Base-by-base conservation (phyloP, 2,797 vertebrate species). In the Rachycentron canadum region DNA sequence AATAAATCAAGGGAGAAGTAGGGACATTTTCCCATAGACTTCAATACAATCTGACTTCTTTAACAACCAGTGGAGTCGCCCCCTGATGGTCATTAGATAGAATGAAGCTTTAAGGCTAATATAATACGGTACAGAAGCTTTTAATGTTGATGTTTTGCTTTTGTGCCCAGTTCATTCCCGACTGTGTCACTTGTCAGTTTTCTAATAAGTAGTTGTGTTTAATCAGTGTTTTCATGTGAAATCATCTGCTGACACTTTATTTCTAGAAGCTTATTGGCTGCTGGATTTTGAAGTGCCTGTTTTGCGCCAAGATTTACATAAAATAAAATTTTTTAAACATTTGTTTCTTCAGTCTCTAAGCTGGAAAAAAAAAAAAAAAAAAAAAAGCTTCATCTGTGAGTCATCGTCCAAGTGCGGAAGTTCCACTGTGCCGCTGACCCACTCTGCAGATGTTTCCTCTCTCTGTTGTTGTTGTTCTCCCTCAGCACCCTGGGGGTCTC, bases 371-470 rank as follows among this genome's bases (percentile, higher is more conserved):
- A 67, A 38, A 62, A n/a, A n/a, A n/a, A n/a, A n/a, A n/a, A n/a
- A 7, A 32, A 32, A 32, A 32, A 32, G 32, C 8, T 38, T 66
- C 72, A 76, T 79, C 69, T 79, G 64, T 87, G 81, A 91, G 85
- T 91, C 77, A 83, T 82, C 76, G 56, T 83, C 34, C 62, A 78
- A 78, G 49, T 83, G 70, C 78, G 85, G 90, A 93, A 89, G 88
- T 88, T 84, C 85, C 73, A 40, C 66, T 80, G 81, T 71, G 84
- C 83, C 23, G 62, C 78, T 89, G 91, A 91, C 76, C 88, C 75
- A 69, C 80, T 88, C 79, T 62, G 81, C 93, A 93, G 93, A 93
- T 92, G 93, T 93, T 93, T 94, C 92, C 92, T 89, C 79, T 86
- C 78, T 76, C 47, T 89, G 90, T 86, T 92, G 85, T 90, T 91